These are phyloP conservation scores for Diachasmimorpha longicaudata DNA, from an alignment of 1,140 invertebrate species.

Conservation along the genomic window DNA sequence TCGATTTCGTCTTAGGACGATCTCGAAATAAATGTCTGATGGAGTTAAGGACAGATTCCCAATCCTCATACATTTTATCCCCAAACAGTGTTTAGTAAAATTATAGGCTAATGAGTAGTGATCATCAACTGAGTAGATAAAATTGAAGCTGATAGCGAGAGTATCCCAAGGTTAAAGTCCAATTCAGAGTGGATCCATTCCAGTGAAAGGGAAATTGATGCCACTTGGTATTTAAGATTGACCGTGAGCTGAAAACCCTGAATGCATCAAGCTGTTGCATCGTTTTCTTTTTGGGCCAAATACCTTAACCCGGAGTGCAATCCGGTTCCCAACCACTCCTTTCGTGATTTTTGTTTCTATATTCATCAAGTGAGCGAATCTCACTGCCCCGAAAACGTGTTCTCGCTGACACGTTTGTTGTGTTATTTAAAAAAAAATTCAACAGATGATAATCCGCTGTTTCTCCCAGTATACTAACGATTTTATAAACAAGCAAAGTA, in stretches of 20 bases:
- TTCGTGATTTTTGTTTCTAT: neutral
- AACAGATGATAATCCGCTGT: neutral
- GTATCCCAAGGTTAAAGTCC: neutral
- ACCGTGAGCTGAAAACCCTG: conserved; percentile 5
- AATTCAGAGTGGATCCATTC: neutral
- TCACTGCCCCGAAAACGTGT: no score
- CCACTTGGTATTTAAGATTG: neutral
- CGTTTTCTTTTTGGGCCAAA: neutral
- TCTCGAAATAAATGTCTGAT: no score
- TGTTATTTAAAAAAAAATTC: neutral
- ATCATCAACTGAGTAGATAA: neutral
- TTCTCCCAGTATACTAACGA: neutral
- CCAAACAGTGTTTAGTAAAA: no score
- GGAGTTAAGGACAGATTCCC: no score
- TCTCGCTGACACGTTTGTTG: neutral
- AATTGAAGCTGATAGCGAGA: neutral
- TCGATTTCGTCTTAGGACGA: no score
- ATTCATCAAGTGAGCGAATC: neutral
- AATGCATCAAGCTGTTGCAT: neutral
- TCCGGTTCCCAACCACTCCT: neutral
- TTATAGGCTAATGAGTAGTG: no score
- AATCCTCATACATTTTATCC: no score
- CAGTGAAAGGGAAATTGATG: conserved; percentile 3
- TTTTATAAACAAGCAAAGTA: neutral
- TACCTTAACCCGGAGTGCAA: neutral